Evolutionary conservation across 2,888 invertebrate genomes (phyloP).

Genomic region (Steinernema carpocapsae): DNA sequence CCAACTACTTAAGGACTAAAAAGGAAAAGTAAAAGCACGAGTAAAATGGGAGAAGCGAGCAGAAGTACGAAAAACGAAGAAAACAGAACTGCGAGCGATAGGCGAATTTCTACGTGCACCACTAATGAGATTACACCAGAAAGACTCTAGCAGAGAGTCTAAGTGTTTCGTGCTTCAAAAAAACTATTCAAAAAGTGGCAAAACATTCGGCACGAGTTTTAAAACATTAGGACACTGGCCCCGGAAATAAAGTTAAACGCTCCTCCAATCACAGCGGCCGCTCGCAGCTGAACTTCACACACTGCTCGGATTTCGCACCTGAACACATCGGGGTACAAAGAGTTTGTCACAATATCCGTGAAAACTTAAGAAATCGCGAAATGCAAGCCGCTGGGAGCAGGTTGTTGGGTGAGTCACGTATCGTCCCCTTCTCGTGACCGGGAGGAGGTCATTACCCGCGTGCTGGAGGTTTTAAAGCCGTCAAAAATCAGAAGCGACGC

Average conservation of each 20-base stretch:
- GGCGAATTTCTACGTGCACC: not conserved
- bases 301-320: not conserved
- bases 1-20: no score
- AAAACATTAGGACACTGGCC: constrained; percentile 9
- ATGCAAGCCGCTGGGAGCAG: no score
- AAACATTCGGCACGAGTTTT: not conserved
- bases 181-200: not conserved
- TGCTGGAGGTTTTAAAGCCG: no score
- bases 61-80: not conserved
- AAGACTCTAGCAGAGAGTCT: not conserved
- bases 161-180: not conserved
- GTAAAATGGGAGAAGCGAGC: not conserved
- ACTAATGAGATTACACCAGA: constrained; percentile 5
- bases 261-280: not conserved
- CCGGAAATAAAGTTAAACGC: not conserved
- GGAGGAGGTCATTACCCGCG: no score
- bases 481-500: not conserved
- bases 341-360: not conserved
- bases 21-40: no score
- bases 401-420: no score
- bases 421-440: no score
- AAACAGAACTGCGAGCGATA: not conserved
- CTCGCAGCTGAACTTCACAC: constrained; percentile 27
- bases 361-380: no score
- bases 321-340: constrained; percentile 2